Base-by-base conservation (phyloP, 2,888 invertebrate genomes). In the Electrophaes corylata region DNA sequence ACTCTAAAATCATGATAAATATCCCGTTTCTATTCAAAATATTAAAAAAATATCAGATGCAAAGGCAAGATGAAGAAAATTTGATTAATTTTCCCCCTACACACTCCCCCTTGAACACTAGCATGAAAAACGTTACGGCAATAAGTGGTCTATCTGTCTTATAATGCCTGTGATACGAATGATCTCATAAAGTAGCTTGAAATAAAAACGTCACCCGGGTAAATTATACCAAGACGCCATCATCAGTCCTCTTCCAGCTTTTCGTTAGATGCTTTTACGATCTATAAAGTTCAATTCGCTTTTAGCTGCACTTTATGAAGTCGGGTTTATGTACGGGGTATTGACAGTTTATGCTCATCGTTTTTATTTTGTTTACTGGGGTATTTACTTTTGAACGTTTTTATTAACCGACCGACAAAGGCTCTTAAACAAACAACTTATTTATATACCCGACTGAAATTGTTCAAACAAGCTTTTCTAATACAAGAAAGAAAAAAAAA, bases 181-280 rank as follows among this genome's bases (percentile, higher is more conserved):
- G 75, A 73, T 71, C 75, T 78, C 81, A 72, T 85, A 86, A 86
- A 85, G 65, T 67, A 64, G 67, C 68, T 72, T 69, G 71, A 78
- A 83, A 83, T 81, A 83, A 84, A 84, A 80, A 78, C 74, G 72
- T 69, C 75, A 75, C 79, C 75, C 66, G 62, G 69, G 71, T 78
- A 75, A 81, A 83, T 83, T 81, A 80, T 78, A 68, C 75, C 58
- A 70, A 66, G 74, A 76, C 71, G 74, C 75, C 57, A 76, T 68
- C 67, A 69, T 69, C 63, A 67, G 69, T 69, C 64, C 66, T 64
- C 65, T 66, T 64, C 65, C 65, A 68, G 56, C 60, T 62, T 64
- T 72, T 70, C 62, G 62, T 76, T 69, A 71, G 62, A 72, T 72
- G 72, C 69, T 64, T 66, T 65, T 64, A 67, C 57, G 64, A 57